Base-by-base conservation (phyloP, 2,888 invertebrate species). In the Drosophila paracracens region DNA sequence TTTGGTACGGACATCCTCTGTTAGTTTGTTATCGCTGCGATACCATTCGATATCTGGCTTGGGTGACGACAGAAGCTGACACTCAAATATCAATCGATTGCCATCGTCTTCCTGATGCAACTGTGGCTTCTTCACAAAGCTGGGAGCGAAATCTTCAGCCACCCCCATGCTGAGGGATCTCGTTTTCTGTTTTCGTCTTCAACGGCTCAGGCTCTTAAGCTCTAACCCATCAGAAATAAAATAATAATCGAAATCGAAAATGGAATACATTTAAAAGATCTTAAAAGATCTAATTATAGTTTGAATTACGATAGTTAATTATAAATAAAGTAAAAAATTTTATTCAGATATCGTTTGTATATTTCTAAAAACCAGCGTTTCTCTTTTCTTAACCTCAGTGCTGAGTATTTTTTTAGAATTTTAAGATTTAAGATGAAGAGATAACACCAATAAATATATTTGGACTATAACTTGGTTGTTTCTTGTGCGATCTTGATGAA, bases 91-190 rank as follows among this genome's bases (percentile, higher is more conserved):
- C 92, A 98, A 95, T 92, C 97, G 96, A 94, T 98, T 98, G 91
- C 98, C 98, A 93, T 98, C 98, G 93, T 98, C 98, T 93, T 99
- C 99, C 94, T 99, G 98, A 87, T 98, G 95, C 91, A 99, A 95
- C 94, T 98, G 97, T 83, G 99, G 99, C 96, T 99, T 99, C 95
- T 98, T 98, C 88, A 98, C 98, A 95, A 99, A 99, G 95, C 98
- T 98, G 94, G 99, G 99, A 94, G 99, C 98, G 95, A 98, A 97
- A 94, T 98, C 98, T 94, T 98, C 98, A 89, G 93, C 92, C 91
- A 93, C 93, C 88, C 93, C 93, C 93, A 93, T 93, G 88, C 89
- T 91, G 89, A 89, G 82, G 63, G 70, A 53, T 76, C 25, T 78
- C 70, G 71, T 66, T 72, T 46, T 40, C 7, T 54, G 4, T 40